These are phyloP conservation scores for Amiota minor DNA, from an alignment of 2,888 invertebrate species.

Conservation along the genomic window DNA sequence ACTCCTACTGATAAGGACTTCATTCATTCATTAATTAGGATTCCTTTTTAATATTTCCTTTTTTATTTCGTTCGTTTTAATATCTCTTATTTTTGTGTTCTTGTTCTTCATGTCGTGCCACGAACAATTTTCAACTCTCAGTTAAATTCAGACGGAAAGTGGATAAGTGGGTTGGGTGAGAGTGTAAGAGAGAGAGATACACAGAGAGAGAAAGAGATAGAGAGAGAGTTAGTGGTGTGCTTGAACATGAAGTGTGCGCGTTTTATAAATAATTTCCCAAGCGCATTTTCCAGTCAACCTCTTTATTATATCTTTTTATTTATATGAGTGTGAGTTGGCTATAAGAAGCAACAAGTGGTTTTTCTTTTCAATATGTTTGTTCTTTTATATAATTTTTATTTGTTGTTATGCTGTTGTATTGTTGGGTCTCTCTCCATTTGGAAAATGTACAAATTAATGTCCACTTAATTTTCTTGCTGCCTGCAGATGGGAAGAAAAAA, in stretches of 20 bases:
- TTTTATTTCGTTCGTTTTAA: not conserved
- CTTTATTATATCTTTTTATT: too few relatives aligned
- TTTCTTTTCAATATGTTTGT: not conserved
- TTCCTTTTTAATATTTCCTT: not conserved
- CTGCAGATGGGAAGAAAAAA: constrained; percentile 27
- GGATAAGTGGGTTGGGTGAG: too few relatives aligned
- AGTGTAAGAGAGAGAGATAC: too few relatives aligned
- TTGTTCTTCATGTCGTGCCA: too few relatives aligned
- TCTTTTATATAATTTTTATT: not conserved
- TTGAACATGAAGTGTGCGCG: too few relatives aligned
- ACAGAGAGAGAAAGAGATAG: too few relatives aligned
- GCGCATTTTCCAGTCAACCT: too few relatives aligned
- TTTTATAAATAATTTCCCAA: too few relatives aligned
- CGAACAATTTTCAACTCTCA: too few relatives aligned
- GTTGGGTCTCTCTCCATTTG: constrained; percentile 2
- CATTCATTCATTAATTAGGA: not conserved
- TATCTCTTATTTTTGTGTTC: too few relatives aligned
- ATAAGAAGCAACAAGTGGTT: constrained; percentile 31
- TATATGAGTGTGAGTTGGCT: not conserved
- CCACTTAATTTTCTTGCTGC: constrained; percentile 31
- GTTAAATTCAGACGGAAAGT: too few relatives aligned
- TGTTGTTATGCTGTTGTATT: not conserved
- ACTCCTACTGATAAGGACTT: not conserved
- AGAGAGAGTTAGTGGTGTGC: too few relatives aligned
- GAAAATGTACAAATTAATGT: constrained; percentile 36